Conservation (phyloP, 2,888 invertebrate genomes). For the Nudaria mundana region DNA sequence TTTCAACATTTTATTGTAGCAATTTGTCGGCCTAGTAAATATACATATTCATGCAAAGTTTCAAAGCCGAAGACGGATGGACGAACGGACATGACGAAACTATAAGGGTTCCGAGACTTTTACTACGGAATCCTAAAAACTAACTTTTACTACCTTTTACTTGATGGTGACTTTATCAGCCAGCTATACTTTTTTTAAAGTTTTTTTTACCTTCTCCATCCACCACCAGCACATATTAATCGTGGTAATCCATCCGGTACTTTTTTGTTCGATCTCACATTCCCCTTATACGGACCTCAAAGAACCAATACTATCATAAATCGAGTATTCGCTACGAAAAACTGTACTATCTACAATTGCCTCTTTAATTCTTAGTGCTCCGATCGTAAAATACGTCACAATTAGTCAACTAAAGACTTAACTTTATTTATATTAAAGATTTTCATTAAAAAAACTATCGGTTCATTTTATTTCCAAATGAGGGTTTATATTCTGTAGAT, state of each 20-base stretch:
- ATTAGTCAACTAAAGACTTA: slow-evolving; percentile 67
- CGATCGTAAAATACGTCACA: slow-evolving; percentile 72
- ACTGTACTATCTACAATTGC: slow-evolving; percentile 62
- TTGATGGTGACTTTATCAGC: no score
- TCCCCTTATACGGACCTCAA: slow-evolving; percentile 56
- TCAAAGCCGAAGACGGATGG: no score
- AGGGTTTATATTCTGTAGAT: slow-evolving; percentile 44
- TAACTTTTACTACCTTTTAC: no score
- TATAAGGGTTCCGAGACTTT: no score
- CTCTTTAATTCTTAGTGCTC: slow-evolving; percentile 58
- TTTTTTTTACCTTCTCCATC: slow-evolving; percentile 42
- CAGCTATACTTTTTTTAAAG: no score
- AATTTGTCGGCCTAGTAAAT: no score
- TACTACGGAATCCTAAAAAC: no score
- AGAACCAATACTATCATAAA: slow-evolving; percentile 61
- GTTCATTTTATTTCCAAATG: slow-evolving; percentile 58
- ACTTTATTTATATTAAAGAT: slow-evolving; percentile 51
- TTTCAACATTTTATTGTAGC: no score
- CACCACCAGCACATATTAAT: slow-evolving; percentile 41
- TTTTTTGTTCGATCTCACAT: slow-evolving; percentile 45
- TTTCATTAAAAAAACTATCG: slow-evolving; percentile 49
- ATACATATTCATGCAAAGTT: no score
- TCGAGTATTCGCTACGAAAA: slow-evolving; percentile 59
- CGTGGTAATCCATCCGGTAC: slow-evolving; percentile 41
- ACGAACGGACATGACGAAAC: no score